Conservation (phyloP, 2,888 invertebrate genomes). For the Spicauda simplicius region DNA sequence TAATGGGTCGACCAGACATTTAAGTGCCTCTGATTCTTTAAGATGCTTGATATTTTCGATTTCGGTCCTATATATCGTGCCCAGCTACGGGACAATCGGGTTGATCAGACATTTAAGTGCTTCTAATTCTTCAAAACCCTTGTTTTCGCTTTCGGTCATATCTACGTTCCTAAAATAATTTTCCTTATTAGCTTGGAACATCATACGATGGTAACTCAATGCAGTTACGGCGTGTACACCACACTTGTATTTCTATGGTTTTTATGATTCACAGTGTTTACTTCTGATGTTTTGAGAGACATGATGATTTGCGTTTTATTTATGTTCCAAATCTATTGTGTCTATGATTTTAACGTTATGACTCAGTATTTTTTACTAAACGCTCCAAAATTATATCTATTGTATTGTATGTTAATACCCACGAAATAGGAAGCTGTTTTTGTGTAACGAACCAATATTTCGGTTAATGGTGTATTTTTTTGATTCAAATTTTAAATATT, state of each 20-base stretch:
- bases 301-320: slow-evolving; percentile 63
- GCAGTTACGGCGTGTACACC: slow-evolving; percentile 27
- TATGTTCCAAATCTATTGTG: slow-evolving; percentile 56
- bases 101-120: too few relatives aligned
- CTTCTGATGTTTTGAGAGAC: slow-evolving; percentile 46
- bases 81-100: too few relatives aligned
- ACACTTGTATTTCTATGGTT: slow-evolving; percentile 27
- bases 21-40: too few relatives aligned
- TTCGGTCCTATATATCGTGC: background rate
- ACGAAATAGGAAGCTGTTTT: slow-evolving; percentile 41
- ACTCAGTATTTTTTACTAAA: slow-evolving; percentile 54
- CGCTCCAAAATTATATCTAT: slow-evolving; percentile 40
- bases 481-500: background rate
- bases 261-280: slow-evolving; percentile 39
- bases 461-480: slow-evolving; percentile 12
- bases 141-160: background rate
- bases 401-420: slow-evolving; percentile 42
- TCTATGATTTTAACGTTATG: slow-evolving; percentile 54
- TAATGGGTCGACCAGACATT: too few relatives aligned
- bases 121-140: background rate
- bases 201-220: slow-evolving; percentile 11
- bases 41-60: background rate
- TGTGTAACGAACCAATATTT: slow-evolving; percentile 13
- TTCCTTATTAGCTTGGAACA: background rate
- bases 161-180: background rate